Conservation (phyloP, 2,113 vertebrate genomes). For the Benitochromis conjunctus region DNA sequence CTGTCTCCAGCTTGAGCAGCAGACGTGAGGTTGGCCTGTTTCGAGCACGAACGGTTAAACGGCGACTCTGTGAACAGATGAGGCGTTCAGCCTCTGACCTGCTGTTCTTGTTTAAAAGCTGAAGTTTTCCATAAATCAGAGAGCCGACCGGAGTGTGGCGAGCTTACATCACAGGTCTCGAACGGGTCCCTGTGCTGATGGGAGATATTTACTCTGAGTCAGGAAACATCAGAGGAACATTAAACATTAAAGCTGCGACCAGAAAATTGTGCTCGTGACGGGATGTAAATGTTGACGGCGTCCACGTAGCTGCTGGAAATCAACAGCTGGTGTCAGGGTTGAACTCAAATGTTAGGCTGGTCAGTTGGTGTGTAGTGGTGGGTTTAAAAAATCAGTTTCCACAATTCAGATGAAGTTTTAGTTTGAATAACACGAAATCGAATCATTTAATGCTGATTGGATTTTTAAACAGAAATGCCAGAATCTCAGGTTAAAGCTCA, state of each 20-base stretch:
- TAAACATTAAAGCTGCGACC: background rate
- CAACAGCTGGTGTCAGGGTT: too few species aligned
- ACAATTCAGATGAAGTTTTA: too few species aligned
- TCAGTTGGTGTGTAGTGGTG: too few species aligned
- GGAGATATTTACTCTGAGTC: background rate
- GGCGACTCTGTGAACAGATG: background rate
- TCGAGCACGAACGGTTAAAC: background rate
- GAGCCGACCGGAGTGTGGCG: accelerated
- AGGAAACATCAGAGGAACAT: background rate
- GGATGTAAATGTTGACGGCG: too few species aligned
- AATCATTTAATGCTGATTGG: background rate
- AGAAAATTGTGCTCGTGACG: background rate
- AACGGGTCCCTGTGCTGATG: background rate
- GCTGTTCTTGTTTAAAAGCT: background rate
- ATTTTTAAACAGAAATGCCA: background rate
- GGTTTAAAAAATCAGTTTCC: too few species aligned
- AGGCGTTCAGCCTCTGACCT: background rate
- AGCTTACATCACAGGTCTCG: accelerated
- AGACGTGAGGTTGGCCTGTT: background rate
- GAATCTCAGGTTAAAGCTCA: too few species aligned
- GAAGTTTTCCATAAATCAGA: background rate
- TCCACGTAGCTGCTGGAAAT: too few species aligned
- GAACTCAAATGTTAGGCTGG: too few species aligned
- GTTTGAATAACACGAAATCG: background rate
- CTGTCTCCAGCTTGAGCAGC: background rate